A percentile compares a stretch with the other conserved stretches of the same genome.
Conservation (phyloP, 2,113 vertebrate genomes). For the Malurus cyaneus region DNA sequence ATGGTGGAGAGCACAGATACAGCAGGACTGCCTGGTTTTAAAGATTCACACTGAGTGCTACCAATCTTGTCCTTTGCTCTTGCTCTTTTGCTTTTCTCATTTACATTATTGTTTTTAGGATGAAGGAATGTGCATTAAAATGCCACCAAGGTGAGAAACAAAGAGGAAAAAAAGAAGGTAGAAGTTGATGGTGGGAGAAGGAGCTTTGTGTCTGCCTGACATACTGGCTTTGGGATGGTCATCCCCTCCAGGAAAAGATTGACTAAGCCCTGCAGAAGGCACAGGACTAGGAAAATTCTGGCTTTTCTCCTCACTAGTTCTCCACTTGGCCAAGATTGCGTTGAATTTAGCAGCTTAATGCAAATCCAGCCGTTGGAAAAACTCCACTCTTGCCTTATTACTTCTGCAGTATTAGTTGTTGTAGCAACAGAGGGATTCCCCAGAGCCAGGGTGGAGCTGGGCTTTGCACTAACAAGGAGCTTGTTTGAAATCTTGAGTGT, state of each 20-base stretch:
- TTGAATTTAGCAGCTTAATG: not conserved
- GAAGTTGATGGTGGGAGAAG: not conserved
- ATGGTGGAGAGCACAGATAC: not conserved
- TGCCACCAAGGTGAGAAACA: too few relatives aligned
- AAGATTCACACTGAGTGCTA: not conserved
- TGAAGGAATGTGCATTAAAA: not conserved
- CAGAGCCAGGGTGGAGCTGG: not conserved
- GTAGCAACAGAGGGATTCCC: not conserved
- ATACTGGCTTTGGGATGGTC: not conserved
- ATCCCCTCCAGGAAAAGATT: too few relatives aligned
- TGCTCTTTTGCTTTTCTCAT: not conserved
- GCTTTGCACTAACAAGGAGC: not conserved
- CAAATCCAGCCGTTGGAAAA: slow-evolving; percentile 22
- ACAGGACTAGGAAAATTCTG: not conserved
- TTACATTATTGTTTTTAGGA: not conserved
- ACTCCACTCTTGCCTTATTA: not conserved
- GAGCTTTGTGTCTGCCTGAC: not conserved
- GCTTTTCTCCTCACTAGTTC: not conserved
- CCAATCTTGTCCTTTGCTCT: not conserved
- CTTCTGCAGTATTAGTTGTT: not conserved
- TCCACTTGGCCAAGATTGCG: not conserved
- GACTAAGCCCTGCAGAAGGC: not conserved
- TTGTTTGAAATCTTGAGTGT: not conserved
- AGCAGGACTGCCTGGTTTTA: not conserved
- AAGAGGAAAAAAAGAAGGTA: too few relatives aligned